Base-by-base conservation (phyloP, 2,888 invertebrate species). In the Diploptera punctata region DNA sequence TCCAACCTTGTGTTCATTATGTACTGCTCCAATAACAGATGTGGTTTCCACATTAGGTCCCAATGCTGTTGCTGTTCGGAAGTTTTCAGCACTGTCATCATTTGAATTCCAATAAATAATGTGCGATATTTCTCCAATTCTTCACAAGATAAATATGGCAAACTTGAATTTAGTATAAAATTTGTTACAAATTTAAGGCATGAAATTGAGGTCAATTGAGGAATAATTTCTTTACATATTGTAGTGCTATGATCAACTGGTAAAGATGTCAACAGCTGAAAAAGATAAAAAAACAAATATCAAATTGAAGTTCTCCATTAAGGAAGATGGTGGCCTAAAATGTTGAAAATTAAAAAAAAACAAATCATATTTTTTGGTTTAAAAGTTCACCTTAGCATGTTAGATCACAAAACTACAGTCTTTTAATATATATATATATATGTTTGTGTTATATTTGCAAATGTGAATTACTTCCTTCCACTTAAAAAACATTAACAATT, bases 1-100 rank as follows among this genome's bases (percentile, higher is more conserved):
- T 93, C 93, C 67, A 94, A 84, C 80, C 91, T 91, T 0, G 90
- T 91, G 80, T 96, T 95, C 95, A 97, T 95, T 13, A 97, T 81
- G 68, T 95, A 86, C 80, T 95, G 93, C 80, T 97, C 97, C 9
- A 96, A 84, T 79, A 97, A 91, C 3, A 93, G 82, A 49, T 93
- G 80, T 0, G 97, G 97, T 75, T 79, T 75, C 2, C 88, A 87
- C 21, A 92, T 86, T 24, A 93, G 80, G 76, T 89, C 86, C 81
- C 90, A 88, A 74, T 91, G 87, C 44, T 87, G 83, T 19, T 84
- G 82, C 69, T 89, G 86, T 79, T 91, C 87, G 57, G 83, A 84
- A 0, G 78, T 70, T 5, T 88, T 86, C 69, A 93, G 85, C 77
- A 87, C 86, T 0, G 87, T 83, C 80, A 93, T 85, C 73, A 93